A percentile compares a stretch with the other conserved stretches of the same genome.
These are phyloP conservation scores for Dolichomitus sp. DNA, from an alignment of 2,888 invertebrate genomes.

Conservation along the genomic window DNA sequence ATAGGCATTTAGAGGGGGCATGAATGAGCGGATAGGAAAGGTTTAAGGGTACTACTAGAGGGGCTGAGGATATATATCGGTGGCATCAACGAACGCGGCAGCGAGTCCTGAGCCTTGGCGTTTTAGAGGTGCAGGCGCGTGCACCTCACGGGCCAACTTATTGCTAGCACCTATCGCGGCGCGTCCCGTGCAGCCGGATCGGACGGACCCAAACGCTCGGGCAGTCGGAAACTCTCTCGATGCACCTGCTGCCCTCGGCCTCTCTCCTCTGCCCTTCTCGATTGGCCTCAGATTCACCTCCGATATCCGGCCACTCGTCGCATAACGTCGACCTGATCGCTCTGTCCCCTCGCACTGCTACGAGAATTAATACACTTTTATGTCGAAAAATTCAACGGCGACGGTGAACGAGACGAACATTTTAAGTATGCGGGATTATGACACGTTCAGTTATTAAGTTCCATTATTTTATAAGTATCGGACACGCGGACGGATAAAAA, in stretches of 20 bases:
- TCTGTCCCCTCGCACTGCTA: slow-evolving; percentile 23
- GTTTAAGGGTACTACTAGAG: slow-evolving; percentile 74
- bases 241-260: slow-evolving; percentile 68
- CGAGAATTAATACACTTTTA: too few species aligned
- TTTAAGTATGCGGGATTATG: too few species aligned
- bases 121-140: slow-evolving; percentile 73
- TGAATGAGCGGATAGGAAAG: slow-evolving; percentile 84
- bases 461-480: too few species aligned
- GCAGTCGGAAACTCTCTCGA: neutral
- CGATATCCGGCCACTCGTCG: slow-evolving; percentile 72
- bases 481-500: too few species aligned
- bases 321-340: slow-evolving; percentile 46
- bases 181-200: slow-evolving; percentile 61
- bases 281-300: slow-evolving; percentile 77
- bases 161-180: slow-evolving; percentile 67
- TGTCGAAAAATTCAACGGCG: too few species aligned
- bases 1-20: slow-evolving; percentile 83
- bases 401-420: too few species aligned
- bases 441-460: too few species aligned
- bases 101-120: slow-evolving; percentile 75
- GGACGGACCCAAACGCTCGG: neutral
- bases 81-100: slow-evolving; percentile 76
- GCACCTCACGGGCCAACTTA: slow-evolving; percentile 70
- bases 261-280: slow-evolving; percentile 53
- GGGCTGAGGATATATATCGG: slow-evolving; percentile 76